These are phyloP conservation scores for Peromyscus attwateri DNA, from an alignment of 2,797 vertebrate genomes.

Conservation along the genomic window DNA sequence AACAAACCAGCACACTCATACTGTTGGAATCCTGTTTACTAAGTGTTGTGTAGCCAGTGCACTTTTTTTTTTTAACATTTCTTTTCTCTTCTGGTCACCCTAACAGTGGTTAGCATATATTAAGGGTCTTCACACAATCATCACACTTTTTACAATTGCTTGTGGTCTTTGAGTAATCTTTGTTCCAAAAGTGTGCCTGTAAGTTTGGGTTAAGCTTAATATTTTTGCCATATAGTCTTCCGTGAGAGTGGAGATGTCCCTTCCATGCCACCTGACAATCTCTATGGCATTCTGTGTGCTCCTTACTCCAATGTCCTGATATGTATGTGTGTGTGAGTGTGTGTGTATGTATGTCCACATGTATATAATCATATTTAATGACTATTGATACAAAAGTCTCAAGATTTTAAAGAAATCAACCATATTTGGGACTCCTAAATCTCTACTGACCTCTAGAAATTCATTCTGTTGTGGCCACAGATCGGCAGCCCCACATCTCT, in stretches of 20 bases:
- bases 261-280: background rate
- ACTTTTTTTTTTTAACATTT: too few species aligned
- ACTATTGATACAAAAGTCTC: background rate
- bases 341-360: background rate
- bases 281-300: background rate
- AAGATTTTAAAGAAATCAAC: background rate
- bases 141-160: background rate
- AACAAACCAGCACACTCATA: background rate
- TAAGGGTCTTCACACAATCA: background rate
- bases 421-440: background rate
- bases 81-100: background rate
- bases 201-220: background rate
- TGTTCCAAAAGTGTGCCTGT: background rate
- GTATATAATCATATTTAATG: background rate
- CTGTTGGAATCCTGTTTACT: background rate
- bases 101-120: background rate
- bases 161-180: background rate
- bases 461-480: background rate
- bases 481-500: background rate
- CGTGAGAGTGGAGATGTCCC: background rate
- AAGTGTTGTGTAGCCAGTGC: background rate
- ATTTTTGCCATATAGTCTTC: background rate
- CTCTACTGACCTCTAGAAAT: background rate
- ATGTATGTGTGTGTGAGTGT: background rate
- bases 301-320: background rate